Percentiles rank a stretch among this genome's conserved stretches.
These are phyloP conservation scores for Cacatua alba DNA, from an alignment of 2,113 vertebrate genomes.

Conservation along the genomic window DNA sequence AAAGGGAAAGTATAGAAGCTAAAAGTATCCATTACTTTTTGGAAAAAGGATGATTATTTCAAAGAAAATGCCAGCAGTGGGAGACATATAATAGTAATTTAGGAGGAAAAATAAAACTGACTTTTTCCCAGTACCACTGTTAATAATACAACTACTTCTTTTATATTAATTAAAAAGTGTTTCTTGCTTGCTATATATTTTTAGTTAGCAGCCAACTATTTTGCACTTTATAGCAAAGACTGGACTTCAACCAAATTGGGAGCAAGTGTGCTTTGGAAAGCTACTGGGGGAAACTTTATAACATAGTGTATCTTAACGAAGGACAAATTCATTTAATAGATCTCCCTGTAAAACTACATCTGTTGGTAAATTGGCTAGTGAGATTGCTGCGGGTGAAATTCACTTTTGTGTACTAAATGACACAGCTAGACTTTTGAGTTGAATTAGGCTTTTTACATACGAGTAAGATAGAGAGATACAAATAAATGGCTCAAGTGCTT, in stretches of 20 bases:
- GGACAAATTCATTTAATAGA: slow-evolving; percentile 64
- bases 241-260: slow-evolving; percentile 50
- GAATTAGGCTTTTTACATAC: background rate
- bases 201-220: slow-evolving; percentile 52
- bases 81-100: slow-evolving; percentile 66
- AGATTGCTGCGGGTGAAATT: background rate
- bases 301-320: slow-evolving; percentile 49
- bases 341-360: slow-evolving; percentile 51
- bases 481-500: background rate
- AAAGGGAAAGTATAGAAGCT: slow-evolving; percentile 53
- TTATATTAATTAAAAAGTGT: slow-evolving; percentile 65
- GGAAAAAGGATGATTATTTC: slow-evolving; percentile 67
- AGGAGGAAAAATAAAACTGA: slow-evolving; percentile 61
- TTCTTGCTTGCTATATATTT: slow-evolving; percentile 53
- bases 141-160: slow-evolving; percentile 64
- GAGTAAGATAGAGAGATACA: background rate
- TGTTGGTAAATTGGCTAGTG: slow-evolving; percentile 50
- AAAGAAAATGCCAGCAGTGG: slow-evolving; percentile 56
- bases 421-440: background rate
- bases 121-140: slow-evolving; percentile 60
- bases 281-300: slow-evolving; percentile 34
- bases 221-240: slow-evolving; percentile 53
- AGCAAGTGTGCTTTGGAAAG: slow-evolving; percentile 44
- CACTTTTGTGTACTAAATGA: background rate
- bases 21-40: slow-evolving; percentile 66